These are phyloP conservation scores for Cephalopterus ornatus DNA, from an alignment of 2,113 vertebrate species.

Conservation along the genomic window DNA sequence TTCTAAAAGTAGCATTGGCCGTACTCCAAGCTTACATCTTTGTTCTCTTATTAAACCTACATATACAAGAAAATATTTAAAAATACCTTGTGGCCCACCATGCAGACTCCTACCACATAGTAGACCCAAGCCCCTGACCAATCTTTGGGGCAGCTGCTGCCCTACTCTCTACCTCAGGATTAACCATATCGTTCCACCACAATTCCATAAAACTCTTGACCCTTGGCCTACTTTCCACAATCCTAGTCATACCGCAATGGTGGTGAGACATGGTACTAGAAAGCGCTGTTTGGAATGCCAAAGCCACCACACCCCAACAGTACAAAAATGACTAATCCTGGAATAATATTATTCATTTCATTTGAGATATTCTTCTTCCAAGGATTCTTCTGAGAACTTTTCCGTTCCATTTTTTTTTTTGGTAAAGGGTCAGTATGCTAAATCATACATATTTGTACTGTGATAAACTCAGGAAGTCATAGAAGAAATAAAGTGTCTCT, in stretches of 20 bases:
- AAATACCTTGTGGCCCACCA: not conserved
- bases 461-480: not conserved
- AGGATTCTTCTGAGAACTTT: not conserved
- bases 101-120: not conserved
- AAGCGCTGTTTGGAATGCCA: not conserved
- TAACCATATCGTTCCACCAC: not conserved
- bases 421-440: not conserved
- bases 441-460: not conserved
- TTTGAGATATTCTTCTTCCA: not conserved
- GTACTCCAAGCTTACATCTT: not conserved
- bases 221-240: too few species aligned
- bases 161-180: not conserved
- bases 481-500: not conserved
- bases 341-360: not conserved
- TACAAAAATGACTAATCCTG: not conserved
- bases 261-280: rapidly evolving
- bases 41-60: not conserved
- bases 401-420: not conserved
- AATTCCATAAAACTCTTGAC: not conserved
- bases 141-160: not conserved
- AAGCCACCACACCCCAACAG: rapidly evolving
- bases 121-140: not conserved
- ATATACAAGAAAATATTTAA: not conserved
- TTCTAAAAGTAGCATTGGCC: not conserved
- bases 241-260: not conserved